Base-by-base conservation (phyloP, 2,113 vertebrate species). In the Bos javanicus region DNA sequence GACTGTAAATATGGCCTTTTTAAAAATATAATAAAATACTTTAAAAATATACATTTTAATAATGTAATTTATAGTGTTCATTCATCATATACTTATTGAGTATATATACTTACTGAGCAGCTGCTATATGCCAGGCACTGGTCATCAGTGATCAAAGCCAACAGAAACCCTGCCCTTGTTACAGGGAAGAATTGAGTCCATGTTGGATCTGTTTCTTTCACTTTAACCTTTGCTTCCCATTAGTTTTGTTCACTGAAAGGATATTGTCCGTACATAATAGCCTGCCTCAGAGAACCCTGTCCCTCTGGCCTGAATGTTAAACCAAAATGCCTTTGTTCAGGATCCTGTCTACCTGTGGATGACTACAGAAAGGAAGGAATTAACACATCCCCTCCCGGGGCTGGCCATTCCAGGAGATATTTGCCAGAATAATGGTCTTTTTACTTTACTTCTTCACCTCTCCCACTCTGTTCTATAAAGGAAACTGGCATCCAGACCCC, bases 1-100 rank as follows among this genome's bases (percentile, higher is more conserved):
- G 64, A 39, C 67, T 97, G 76, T 94, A 95, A 97, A 94, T 87
- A 94, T 67, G 48, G 36, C 28, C 8, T 88, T 95, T 97, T 97
- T 71, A 8, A 23, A 92, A 96, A 91, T 82, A 28, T 86, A 98
- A 95, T 96, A 95, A 95, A 96, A 56, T 33, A 21, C 78, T 76
- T 84, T 62, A 7, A 82, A 95, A 96, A 93, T 43, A 67, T 62
- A 52, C 28, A 57, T 6, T 93, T 36, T 28, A 87, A 59, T 80
- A 19, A 87, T 88, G 48, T 33, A 33, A 43, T 81, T 94, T 50
- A 19, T 25, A 62, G 52, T 36, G 21, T 85, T 93, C 25, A 17
- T 87, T 95, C 11, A 86, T 26, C 11, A 12, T 43, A 4, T 48
- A 67, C 56, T 48, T 67, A 54, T 4, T 4, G 60, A 62, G 60